These are phyloP conservation scores for Agrotis clavis DNA, from an alignment of 2,888 invertebrate genomes.

Conservation along the genomic window DNA sequence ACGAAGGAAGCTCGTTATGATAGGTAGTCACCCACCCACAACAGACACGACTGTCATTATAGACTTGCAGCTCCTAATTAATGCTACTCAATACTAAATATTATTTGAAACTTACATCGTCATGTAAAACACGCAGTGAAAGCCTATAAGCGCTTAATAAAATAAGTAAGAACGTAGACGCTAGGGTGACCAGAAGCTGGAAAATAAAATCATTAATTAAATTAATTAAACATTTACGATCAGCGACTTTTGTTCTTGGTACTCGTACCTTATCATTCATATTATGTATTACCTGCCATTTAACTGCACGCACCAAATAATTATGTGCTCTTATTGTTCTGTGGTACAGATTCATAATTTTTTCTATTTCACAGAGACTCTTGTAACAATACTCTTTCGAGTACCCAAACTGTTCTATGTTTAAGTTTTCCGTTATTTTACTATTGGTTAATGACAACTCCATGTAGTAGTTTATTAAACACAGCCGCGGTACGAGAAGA, in stretches of 20 bases:
- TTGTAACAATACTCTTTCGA: conserved; percentile 58
- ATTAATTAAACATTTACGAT: neutral
- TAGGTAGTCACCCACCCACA: too few relatives aligned
- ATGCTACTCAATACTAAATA: neutral
- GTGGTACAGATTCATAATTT: conserved; percentile 79
- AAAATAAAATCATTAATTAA: neutral
- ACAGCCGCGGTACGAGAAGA: conserved; percentile 74
- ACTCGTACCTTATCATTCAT: neutral
- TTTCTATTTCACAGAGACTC: conserved; percentile 71
- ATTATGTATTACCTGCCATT: conserved; percentile 80
- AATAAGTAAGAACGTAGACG: conserved; percentile 13
- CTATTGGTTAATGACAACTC: conserved; percentile 69
- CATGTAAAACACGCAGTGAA: conserved; percentile 10
- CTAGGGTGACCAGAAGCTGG: conserved; percentile 64
- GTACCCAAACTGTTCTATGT: conserved; percentile 64
- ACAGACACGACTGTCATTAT: too few relatives aligned
- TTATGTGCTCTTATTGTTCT: conserved; percentile 76
- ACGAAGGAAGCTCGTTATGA: too few relatives aligned
- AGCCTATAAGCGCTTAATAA: neutral
- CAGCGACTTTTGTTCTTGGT: too few relatives aligned
- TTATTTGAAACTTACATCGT: conserved; percentile 19
- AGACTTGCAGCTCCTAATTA: neutral
- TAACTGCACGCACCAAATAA: conserved; percentile 77
- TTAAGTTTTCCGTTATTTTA: conserved; percentile 52
- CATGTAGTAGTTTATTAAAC: conserved; percentile 76